These are phyloP conservation scores for Slavum lentiscoides DNA, from an alignment of 2,888 invertebrate genomes.

Conservation along the genomic window DNA sequence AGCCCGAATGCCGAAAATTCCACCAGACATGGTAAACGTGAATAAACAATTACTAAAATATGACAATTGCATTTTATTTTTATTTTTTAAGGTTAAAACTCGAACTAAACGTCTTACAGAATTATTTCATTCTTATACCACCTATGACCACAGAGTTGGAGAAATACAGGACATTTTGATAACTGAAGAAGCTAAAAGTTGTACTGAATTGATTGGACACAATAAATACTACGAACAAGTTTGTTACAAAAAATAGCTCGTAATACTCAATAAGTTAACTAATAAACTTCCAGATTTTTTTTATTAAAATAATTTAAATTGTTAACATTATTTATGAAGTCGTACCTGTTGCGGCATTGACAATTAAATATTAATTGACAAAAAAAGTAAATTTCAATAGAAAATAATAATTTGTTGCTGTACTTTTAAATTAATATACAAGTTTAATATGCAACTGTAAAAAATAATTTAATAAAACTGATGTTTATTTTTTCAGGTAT, in stretches of 20 bases:
- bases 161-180: conserved; percentile 78
- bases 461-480: neutral
- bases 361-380: no score
- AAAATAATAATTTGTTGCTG: no score
- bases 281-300: no score
- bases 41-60: neutral
- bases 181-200: conserved; percentile 91
- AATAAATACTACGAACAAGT: conserved; percentile 93
- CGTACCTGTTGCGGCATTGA: no score
- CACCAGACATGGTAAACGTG: conserved; percentile 72
- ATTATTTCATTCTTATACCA: conserved; percentile 85
- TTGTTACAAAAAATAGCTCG: conserved; percentile 28
- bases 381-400: no score
- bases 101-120: conserved; percentile 87
- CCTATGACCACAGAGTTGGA: conserved; percentile 74
- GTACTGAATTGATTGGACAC: conserved; percentile 87
- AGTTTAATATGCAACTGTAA: neutral
- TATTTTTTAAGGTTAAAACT: conserved; percentile 70
- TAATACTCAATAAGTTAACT: neutral
- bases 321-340: no score
- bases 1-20: conserved; percentile 82
- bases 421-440: no score
- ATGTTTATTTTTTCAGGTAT: conserved; percentile 62
- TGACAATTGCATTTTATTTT: neutral
- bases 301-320: no score